Conservation (phyloP, 2,888 invertebrate genomes). For the Drosophila flavopinicola region DNA sequence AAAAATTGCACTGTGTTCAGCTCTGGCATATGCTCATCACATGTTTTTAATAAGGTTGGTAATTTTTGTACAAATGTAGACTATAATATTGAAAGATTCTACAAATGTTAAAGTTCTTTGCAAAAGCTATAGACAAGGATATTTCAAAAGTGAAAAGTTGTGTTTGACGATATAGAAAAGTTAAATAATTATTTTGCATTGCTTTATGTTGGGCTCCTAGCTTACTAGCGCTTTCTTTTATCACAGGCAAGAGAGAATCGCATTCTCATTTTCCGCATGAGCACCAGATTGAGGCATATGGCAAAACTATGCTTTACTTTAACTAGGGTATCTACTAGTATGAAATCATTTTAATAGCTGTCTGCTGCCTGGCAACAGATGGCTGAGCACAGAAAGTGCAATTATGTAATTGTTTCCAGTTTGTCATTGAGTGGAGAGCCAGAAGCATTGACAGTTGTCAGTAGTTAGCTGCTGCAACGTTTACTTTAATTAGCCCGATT, state of each 20-base stretch:
- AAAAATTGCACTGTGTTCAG: neutral
- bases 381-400: neutral
- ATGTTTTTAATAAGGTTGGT: neutral
- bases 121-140: too few species aligned
- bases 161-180: too few species aligned
- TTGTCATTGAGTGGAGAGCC: constrained; percentile 20
- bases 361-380: neutral
- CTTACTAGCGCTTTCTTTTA: too few species aligned
- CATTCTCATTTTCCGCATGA: too few species aligned
- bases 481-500: constrained; percentile 62
- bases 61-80: neutral
- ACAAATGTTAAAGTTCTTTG: too few species aligned
- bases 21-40: neutral
- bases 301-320: too few species aligned
- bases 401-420: constrained; percentile 26
- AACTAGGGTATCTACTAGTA: neutral
- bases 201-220: too few species aligned
- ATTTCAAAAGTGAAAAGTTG: too few species aligned
- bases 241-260: too few species aligned
- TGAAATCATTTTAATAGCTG: neutral
- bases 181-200: too few species aligned
- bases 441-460: constrained; percentile 3
- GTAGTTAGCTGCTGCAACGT: constrained; percentile 31
- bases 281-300: too few species aligned
- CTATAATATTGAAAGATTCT: neutral